Percentiles rank a stretch among this genome's conserved stretches.
These are phyloP conservation scores for Pseudopleuronectes americanus DNA, from an alignment of 2,797 vertebrate genomes.

Conservation along the genomic window DNA sequence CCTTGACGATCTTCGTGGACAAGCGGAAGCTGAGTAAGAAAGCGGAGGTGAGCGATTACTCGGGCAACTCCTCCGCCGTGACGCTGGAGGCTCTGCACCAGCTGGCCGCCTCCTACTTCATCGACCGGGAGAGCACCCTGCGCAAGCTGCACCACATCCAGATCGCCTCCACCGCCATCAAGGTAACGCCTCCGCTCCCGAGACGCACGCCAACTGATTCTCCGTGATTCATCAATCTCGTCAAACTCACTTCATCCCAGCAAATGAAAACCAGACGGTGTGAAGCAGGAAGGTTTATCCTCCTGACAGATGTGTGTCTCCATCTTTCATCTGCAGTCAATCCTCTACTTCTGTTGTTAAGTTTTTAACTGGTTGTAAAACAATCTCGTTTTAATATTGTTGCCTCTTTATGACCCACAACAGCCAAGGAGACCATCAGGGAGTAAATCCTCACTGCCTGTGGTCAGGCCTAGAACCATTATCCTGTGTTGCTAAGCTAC, in stretches of 20 bases:
- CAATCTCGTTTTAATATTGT: too few relatives aligned
- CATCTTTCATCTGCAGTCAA: not conserved
- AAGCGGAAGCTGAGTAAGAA: slow-evolving; percentile 94
- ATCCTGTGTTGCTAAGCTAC: too few relatives aligned
- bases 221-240: slow-evolving; percentile 2
- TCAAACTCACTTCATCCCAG: not conserved
- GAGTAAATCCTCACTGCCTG: too few relatives aligned
- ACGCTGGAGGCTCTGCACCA: slow-evolving; percentile 94
- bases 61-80: slow-evolving; percentile 88
- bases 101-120: slow-evolving; percentile 97
- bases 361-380: too few relatives aligned
- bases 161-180: slow-evolving; percentile 96
- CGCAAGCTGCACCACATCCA: slow-evolving; percentile 96
- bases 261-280: not conserved
- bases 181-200: slow-evolving; percentile 81
- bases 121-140: slow-evolving; percentile 95
- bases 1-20: slow-evolving; percentile 98
- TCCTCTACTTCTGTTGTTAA: not conserved
- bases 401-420: too few relatives aligned
- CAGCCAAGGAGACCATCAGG: too few relatives aligned
- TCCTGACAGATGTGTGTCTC: not conserved
- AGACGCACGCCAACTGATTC: not conserved
- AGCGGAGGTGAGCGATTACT: slow-evolving; percentile 87
- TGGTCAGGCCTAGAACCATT: too few relatives aligned
- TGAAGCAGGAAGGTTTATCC: not conserved